These are phyloP conservation scores for Triplophysa bombifrons DNA, from an alignment of 2,797 vertebrate species.

Conservation along the genomic window DNA sequence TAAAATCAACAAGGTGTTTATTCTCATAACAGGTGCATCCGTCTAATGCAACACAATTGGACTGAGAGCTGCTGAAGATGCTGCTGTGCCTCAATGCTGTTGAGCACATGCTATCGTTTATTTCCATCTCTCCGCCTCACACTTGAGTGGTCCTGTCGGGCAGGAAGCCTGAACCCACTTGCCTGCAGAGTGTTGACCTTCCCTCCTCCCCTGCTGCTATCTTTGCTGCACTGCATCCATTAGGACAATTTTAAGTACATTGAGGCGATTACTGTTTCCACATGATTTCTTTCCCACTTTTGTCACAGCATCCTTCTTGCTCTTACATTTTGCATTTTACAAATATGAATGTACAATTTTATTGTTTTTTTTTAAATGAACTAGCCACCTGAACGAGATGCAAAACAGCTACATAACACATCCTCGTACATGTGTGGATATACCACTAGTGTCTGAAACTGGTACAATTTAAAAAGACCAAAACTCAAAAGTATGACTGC, in stretches of 20 bases:
- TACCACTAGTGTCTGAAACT: too few relatives aligned
- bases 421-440: too few relatives aligned
- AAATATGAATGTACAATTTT: neutral
- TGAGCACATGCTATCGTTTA: constrained; percentile 10
- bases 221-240: constrained; percentile 78
- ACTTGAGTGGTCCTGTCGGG: constrained; percentile 57
- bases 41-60: constrained; percentile 16
- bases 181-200: constrained; percentile 69
- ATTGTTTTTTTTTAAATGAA: neutral
- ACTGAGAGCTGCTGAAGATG: neutral
- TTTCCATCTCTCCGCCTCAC: constrained; percentile 34
- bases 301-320: neutral
- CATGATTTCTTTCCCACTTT: constrained; percentile 46
- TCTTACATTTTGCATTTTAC: constrained; percentile 20
- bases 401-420: too few relatives aligned
- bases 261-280: constrained; percentile 48
- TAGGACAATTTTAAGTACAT: constrained; percentile 75
- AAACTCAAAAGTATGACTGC: too few relatives aligned
- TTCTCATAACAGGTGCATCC: neutral
- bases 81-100: neutral
- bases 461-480: too few relatives aligned
- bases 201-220: constrained; percentile 73
- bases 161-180: constrained; percentile 37
- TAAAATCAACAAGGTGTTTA: constrained; percentile 19
- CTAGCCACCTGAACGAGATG: too few relatives aligned